A percentile compares a stretch with the other conserved stretches of the same genome.
phyloP scores from a whole-genome alignment of 2,113 vertebrate species.

The Nicator chloris region DNA sequence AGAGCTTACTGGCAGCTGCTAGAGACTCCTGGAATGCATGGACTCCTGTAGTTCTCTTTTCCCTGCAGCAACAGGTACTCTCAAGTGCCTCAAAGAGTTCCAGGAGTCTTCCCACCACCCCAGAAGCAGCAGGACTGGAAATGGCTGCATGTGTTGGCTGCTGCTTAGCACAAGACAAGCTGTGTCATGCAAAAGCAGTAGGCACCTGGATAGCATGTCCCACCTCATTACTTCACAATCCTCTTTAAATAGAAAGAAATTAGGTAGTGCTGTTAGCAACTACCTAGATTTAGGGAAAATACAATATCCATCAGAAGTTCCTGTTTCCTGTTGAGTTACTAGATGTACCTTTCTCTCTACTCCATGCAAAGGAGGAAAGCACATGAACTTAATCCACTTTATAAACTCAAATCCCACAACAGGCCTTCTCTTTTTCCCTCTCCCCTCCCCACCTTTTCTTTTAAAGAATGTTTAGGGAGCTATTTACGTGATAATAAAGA shows the following conservation, averaged over 20 bases:
- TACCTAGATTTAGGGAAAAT: background rate
- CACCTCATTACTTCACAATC: background rate
- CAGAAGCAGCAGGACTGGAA: background rate
- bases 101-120: background rate
- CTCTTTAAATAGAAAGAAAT: background rate
- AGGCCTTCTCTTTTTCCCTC: background rate
- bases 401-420: background rate
- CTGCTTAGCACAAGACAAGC: background rate
- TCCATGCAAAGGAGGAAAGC: background rate
- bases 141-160: background rate
- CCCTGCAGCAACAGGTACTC: background rate
- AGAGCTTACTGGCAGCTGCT: background rate
- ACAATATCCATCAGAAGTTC: background rate
- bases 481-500: conserved; percentile 55
- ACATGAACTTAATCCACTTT: background rate
- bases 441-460: background rate
- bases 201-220: background rate
- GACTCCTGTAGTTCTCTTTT: background rate
- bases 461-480: conserved; percentile 41
- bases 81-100: background rate
- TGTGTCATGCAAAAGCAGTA: background rate
- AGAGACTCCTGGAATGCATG: background rate
- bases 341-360: background rate
- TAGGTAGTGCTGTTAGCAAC: background rate
- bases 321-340: background rate